phyloP scores from a whole-genome alignment of 2,113 vertebrate species.

The Elgaria multicarinata region DNA sequence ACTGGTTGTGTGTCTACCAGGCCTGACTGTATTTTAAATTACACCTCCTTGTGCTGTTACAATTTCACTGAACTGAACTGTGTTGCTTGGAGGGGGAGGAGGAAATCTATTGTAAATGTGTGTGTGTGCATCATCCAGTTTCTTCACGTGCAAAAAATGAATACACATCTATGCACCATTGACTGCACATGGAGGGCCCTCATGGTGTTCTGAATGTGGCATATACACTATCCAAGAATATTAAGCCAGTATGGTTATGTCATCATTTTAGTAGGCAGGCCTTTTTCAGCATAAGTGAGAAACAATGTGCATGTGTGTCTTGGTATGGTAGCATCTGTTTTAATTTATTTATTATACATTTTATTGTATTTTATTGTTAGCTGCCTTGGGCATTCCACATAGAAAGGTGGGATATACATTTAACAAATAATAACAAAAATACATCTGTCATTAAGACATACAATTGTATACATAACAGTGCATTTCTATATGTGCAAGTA shows the following conservation, averaged over 20 bases:
- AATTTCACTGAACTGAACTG: neutral
- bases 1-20: constrained; percentile 29
- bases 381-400: neutral
- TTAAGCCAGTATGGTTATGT: neutral
- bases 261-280: neutral
- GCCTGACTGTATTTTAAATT: constrained; percentile 22
- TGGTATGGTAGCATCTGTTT: neutral
- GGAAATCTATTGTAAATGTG: neutral
- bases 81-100: neutral
- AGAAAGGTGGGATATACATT: neutral
- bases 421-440: neutral
- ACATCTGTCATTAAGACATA: no score
- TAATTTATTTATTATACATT: neutral
- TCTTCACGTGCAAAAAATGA: neutral
- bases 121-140: neutral
- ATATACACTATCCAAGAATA: neutral
- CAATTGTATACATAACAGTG: neutral
- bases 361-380: neutral
- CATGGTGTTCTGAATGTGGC: neutral
- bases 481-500: neutral
- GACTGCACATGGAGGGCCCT: neutral
- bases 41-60: neutral
- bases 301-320: neutral
- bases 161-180: neutral
- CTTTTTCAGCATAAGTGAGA: no score